Evolutionary conservation across 2,888 invertebrate species (phyloP).

Genomic region (Serrognathus titanus): DNA sequence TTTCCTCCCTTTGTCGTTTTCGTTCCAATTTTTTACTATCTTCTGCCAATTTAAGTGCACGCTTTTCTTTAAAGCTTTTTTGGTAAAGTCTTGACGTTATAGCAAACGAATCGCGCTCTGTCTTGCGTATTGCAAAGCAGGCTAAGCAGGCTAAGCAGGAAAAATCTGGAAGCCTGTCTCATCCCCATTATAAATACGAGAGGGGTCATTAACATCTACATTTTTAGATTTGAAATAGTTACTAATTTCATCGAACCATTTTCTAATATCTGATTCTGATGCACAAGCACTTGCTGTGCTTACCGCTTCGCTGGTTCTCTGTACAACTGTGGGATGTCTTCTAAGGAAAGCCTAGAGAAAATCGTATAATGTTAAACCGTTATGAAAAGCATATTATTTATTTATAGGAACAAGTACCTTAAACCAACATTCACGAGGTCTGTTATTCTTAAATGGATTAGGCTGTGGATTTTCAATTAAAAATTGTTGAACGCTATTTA

Average conservation of each 20-base stretch:
- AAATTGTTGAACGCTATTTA: conserved; percentile 19
- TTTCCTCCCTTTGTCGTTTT: no score
- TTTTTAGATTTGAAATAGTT: conserved; percentile 18
- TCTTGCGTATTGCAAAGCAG: no score
- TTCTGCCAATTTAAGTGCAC: no score
- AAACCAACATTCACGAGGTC: conserved; percentile 22
- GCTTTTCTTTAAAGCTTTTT: no score
- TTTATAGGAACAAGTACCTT: conserved; percentile 7
- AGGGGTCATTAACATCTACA: conserved; percentile 26
- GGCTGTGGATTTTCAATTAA: conserved; percentile 19
- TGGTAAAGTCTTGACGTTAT: no score
- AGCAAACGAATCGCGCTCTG: no score
- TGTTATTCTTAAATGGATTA: conserved; percentile 21
- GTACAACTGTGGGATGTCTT: conserved; percentile 28
- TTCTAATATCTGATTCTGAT: conserved; percentile 31
- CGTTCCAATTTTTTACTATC: no score
- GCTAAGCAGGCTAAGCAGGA: conserved; percentile 23
- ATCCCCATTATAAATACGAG: conserved; percentile 31
- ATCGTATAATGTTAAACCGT: no score
- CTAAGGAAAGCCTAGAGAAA: conserved; percentile 26
- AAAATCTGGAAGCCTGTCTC: conserved; percentile 33
- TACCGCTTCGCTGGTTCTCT: conserved; percentile 29
- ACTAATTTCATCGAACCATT: conserved; percentile 33
- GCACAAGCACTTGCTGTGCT: conserved; percentile 33
- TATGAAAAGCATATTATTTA: no score